Evolutionary conservation across 2,113 vertebrate genomes (phyloP).

Genomic region (Protobothrops flavoviridis): DNA sequence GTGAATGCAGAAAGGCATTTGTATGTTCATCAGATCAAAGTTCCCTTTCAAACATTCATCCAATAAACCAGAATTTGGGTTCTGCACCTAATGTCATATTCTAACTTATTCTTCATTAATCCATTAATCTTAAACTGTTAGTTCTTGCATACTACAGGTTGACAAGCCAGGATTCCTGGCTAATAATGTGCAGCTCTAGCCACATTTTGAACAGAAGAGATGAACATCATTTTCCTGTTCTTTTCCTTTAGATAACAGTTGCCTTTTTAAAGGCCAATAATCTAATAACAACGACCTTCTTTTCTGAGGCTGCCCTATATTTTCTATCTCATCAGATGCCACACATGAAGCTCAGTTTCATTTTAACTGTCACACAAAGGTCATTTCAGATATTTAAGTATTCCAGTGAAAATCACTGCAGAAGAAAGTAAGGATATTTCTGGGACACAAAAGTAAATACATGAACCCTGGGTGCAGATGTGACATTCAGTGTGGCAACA

Average conservation of each 20-base stretch:
- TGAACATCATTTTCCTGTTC: background rate
- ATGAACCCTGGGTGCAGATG: slow-evolving; percentile 19
- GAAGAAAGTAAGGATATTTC: slow-evolving; percentile 5
- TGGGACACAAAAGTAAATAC: slow-evolving; percentile 3
- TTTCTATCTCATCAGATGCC: slow-evolving; percentile 23
- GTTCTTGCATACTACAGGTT: background rate
- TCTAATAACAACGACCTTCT: slow-evolving; percentile 26
- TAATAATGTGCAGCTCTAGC: background rate
- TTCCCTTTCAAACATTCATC: background rate
- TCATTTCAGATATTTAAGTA: slow-evolving; percentile 29
- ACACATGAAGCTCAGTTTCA: background rate
- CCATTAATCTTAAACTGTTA: background rate
- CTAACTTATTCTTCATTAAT: background rate
- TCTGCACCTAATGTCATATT: background rate
- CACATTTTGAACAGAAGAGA: no score
- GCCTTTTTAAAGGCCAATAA: slow-evolving; percentile 7
- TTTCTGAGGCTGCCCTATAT: slow-evolving; percentile 5
- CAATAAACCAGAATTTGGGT: background rate
- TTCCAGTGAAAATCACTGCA: background rate
- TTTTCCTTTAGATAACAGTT: slow-evolving; percentile 15
- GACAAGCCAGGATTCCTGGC: background rate
- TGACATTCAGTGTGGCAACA: slow-evolving; percentile 27
- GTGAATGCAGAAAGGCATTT: background rate
- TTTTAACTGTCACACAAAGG: slow-evolving; percentile 53
- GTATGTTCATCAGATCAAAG: background rate